Conservation (phyloP, 2,888 invertebrate genomes). For the Dione vanillae region DNA sequence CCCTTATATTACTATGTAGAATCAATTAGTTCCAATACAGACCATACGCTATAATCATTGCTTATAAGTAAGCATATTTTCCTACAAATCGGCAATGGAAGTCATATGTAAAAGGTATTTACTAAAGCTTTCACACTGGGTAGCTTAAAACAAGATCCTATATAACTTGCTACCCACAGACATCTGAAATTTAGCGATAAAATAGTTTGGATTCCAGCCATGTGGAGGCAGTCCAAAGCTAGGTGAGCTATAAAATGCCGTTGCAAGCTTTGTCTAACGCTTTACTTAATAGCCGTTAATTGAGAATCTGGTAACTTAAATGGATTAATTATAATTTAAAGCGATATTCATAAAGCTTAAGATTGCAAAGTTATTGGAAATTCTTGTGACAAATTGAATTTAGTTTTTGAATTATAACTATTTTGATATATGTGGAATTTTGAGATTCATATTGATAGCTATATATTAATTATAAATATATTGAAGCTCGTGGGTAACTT, state of each 20-base stretch:
- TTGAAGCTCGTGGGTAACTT: too few relatives aligned
- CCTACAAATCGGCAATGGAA: background rate
- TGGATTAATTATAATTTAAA: too few relatives aligned
- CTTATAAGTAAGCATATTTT: background rate
- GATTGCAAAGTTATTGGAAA: too few relatives aligned
- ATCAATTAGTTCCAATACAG: too few relatives aligned
- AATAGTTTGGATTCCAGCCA: constrained; percentile 41
- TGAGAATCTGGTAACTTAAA: background rate
- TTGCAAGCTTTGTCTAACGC: constrained; percentile 20
- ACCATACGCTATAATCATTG: too few relatives aligned
- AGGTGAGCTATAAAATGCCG: constrained; percentile 38
- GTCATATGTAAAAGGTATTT: background rate
- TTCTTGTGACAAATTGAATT: too few relatives aligned
- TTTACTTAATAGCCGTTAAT: constrained; percentile 26
- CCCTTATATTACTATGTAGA: too few relatives aligned
- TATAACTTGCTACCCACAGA: constrained; percentile 35
- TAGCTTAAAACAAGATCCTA: constrained; percentile 19
- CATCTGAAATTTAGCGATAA: constrained; percentile 41
- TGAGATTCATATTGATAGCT: too few relatives aligned
- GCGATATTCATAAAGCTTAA: too few relatives aligned
- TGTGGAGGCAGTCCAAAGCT: constrained; percentile 39
- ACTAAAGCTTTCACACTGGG: background rate
- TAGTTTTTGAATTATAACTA: too few relatives aligned
- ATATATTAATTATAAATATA: too few relatives aligned
- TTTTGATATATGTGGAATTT: too few relatives aligned